Evolutionary conservation across 2,113 vertebrate species (phyloP), one percentile per base, ranked within the genome.

Genomic region (Siniperca chuatsi): DNA sequence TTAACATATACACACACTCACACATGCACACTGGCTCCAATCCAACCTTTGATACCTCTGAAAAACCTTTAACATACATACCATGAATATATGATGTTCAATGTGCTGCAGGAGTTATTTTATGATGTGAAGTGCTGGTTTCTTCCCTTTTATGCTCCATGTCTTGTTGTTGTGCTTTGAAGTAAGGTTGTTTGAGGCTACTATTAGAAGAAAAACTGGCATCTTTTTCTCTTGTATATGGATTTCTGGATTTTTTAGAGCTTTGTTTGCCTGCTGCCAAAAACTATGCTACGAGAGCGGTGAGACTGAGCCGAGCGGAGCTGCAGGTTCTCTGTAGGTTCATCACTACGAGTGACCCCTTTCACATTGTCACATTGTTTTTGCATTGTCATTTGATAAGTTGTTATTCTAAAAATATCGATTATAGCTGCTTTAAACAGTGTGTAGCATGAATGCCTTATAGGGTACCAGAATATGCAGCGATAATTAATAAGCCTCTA

Each of bases 1-100:
- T 7, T 9, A 61, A 77, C 29, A 54, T 23, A 57, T 25, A 72
- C 40, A 82, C 52, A 33, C 21, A 55, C 52, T 21, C 52, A 66
- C 21, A 18, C 42, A 44, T 15, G 33, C 64, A 57, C 57, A 58
- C 48, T 74, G 80, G 74, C 79, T 50, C 29, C 69, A 50, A 21
- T 64, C 65, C 80, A 77, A 73, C 68, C 78, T 76, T 60, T 75
- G 52, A 72, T 54, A 60, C 71, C 35, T 65, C 74, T 52, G 70
- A 75, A 78, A 82, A 80, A 50, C 42, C 82, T 75, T 71, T 71
- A 69, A 79, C 7, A 67, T 65, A 71, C 25, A 57, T n/a, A 60
- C 54, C 64, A 75, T 70, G 64, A 70, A 78, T 70, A 29, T 72
- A 33, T 70, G 58, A 81, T 52, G 44, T 20, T 70, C 44, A n/a